Conservation (phyloP, 2,888 invertebrate species). For the Ophion ellenae region DNA sequence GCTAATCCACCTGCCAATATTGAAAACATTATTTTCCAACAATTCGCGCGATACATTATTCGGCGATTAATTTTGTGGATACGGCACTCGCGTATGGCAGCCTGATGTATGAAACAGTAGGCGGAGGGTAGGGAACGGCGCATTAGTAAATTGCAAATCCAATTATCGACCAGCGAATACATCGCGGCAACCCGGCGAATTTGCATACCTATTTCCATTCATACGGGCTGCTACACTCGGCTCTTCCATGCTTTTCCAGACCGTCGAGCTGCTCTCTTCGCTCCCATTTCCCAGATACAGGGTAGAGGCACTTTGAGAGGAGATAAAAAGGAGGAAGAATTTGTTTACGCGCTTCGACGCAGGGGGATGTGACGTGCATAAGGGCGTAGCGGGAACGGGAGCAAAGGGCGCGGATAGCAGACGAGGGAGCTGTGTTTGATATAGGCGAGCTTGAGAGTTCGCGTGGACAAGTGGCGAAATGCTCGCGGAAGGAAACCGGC, state of each 20-base stretch:
- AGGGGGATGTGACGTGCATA: background rate
- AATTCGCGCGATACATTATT: conserved; percentile 11
- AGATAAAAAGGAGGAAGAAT: background rate
- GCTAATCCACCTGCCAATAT: conserved; percentile 19
- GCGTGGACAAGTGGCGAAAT: conserved; percentile 41
- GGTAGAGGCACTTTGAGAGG: background rate
- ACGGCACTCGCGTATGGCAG: conserved; percentile 1
- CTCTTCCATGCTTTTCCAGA: conserved; percentile 36
- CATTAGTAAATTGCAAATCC: conserved; percentile 62
- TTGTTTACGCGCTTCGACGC: conserved; percentile 19
- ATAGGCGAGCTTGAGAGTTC: background rate
- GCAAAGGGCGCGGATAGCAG: background rate
- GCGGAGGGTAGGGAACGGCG: background rate
- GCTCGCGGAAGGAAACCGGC: conserved; percentile 14
- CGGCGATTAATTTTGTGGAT: conserved; percentile 47
- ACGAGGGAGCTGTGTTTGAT: background rate
- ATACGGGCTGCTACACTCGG: conserved; percentile 6
- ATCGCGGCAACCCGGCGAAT: conserved; percentile 5
- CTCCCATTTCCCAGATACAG: conserved; percentile 3
- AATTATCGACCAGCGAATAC: conserved; percentile 54
- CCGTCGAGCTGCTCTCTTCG: conserved; percentile 7
- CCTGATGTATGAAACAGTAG: background rate
- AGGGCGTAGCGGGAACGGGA: background rate
- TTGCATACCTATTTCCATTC: conserved; percentile 5
- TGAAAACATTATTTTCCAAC: conserved; percentile 15